Evolutionary conservation across 2,797 vertebrate genomes (phyloP).

Genomic region (Apogon hyalosoma): DNA sequence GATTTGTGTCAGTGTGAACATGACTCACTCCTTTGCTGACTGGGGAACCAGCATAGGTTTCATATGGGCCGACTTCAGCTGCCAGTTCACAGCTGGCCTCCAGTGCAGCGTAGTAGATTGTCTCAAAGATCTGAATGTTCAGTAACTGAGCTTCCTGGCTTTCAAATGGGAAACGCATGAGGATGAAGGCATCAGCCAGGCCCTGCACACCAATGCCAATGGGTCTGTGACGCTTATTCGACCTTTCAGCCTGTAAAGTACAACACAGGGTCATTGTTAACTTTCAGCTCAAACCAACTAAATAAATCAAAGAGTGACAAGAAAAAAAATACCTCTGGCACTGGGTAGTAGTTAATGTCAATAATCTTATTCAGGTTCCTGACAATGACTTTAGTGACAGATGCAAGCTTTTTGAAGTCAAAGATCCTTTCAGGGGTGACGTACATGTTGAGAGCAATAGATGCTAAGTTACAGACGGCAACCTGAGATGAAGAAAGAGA

Average conservation of each 20-base stretch:
- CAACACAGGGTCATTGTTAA: constrained; percentile 13
- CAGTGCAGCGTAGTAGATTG: constrained; percentile 93
- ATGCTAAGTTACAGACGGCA: constrained; percentile 96
- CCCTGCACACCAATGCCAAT: constrained; percentile 97
- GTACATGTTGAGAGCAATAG: constrained; percentile 96
- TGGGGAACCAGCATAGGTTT: constrained; percentile 91
- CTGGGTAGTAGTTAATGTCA: constrained; percentile 96
- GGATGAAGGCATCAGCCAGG: constrained; percentile 94
- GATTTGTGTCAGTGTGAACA: constrained; percentile 15
- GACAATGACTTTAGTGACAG: constrained; percentile 94
- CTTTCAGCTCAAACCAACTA: not conserved
- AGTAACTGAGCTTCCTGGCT: constrained; percentile 90
- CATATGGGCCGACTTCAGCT: constrained; percentile 86
- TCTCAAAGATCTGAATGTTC: constrained; percentile 97
- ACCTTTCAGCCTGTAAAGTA: constrained; percentile 84
- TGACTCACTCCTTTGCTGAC: constrained; percentile 90
- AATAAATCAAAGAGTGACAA: not conserved
- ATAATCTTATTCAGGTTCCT: constrained; percentile 97
- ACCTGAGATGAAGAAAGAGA: constrained; percentile 54
- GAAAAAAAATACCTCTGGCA: constrained; percentile 81
- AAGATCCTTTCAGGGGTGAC: constrained; percentile 90
- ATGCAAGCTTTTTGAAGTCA: constrained; percentile 91
- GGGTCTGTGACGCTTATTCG: constrained; percentile 93
- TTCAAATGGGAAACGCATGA: constrained; percentile 95
- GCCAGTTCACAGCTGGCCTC: constrained; percentile 95